Evolutionary conservation across 2,797 vertebrate genomes (phyloP).

Genomic region (Nyctibius grandis): DNA sequence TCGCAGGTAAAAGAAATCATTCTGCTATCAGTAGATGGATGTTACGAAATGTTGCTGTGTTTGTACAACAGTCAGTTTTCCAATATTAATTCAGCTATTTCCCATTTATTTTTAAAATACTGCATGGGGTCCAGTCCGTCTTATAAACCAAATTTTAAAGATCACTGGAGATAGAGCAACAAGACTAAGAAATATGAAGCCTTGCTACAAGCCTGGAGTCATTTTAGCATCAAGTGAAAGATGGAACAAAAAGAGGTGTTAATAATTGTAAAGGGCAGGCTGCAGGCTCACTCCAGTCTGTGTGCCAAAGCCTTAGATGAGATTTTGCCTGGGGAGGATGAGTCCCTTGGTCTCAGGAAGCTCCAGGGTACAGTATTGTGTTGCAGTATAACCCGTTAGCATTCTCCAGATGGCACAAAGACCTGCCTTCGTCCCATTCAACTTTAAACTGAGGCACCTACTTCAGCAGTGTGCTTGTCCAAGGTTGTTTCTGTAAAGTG

Average conservation of each 20-base stretch:
- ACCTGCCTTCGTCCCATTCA: background rate
- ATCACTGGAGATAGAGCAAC: background rate
- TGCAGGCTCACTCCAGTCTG: background rate
- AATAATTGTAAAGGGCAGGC: background rate
- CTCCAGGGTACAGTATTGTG: background rate
- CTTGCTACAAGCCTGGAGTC: background rate
- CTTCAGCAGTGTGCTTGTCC: background rate
- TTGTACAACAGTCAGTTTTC: slow-evolving; percentile 10
- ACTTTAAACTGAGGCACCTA: background rate
- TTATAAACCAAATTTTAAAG: slow-evolving; percentile 51
- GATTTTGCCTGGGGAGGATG: background rate
- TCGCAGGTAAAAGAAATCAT: background rate
- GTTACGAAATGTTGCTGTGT: background rate
- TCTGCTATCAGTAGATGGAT: background rate
- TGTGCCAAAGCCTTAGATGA: background rate
- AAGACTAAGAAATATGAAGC: background rate
- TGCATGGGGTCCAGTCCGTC: background rate
- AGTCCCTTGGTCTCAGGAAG: background rate
- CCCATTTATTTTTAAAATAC: slow-evolving; percentile 43
- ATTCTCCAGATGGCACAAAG: background rate
- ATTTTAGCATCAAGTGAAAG: background rate
- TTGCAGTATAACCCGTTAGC: background rate
- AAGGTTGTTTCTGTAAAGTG: background rate
- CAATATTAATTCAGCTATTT: slow-evolving; percentile 48
- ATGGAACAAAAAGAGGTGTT: background rate